These are phyloP conservation scores for Idaea dimidiata DNA, from an alignment of 2,888 invertebrate species.

Conservation along the genomic window DNA sequence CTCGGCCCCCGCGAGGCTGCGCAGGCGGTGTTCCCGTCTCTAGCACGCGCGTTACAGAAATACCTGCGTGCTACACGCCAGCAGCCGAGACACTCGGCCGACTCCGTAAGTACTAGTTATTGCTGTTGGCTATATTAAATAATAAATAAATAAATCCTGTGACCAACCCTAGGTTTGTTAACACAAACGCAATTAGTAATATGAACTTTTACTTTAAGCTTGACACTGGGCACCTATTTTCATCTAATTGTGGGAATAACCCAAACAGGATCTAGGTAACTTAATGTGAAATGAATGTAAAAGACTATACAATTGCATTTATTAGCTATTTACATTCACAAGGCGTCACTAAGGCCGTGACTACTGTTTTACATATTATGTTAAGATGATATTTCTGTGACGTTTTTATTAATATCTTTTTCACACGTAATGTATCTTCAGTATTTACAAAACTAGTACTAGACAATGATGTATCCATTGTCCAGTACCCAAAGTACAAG, in stretches of 20 bases:
- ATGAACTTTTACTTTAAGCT: too few relatives aligned
- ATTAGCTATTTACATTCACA: background rate
- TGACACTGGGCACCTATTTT: background rate
- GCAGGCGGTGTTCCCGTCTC: conserved; percentile 97
- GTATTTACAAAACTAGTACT: too few relatives aligned
- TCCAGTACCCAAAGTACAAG: too few relatives aligned
- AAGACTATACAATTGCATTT: background rate
- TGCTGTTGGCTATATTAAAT: background rate
- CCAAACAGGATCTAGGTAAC: background rate
- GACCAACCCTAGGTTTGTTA: too few relatives aligned
- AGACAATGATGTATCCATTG: too few relatives aligned
- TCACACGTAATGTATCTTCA: too few relatives aligned
- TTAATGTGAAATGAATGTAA: background rate
- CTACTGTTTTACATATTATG: background rate
- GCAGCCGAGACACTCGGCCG: conserved; percentile 97
- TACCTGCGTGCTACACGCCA: conserved; percentile 97
- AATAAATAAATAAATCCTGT: too few relatives aligned
- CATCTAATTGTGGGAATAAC: background rate
- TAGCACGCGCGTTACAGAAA: conserved; percentile 97
- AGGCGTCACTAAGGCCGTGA: background rate
- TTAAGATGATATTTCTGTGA: background rate
- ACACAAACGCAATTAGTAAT: too few relatives aligned
- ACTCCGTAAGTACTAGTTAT: conserved; percentile 82
- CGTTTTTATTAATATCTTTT: background rate
- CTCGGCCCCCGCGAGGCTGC: conserved; percentile 98